A percentile compares a stretch with the other conserved stretches of the same genome.
Conservation (phyloP, 2,888 invertebrate genomes). For the Camptogramma bilineatum region DNA sequence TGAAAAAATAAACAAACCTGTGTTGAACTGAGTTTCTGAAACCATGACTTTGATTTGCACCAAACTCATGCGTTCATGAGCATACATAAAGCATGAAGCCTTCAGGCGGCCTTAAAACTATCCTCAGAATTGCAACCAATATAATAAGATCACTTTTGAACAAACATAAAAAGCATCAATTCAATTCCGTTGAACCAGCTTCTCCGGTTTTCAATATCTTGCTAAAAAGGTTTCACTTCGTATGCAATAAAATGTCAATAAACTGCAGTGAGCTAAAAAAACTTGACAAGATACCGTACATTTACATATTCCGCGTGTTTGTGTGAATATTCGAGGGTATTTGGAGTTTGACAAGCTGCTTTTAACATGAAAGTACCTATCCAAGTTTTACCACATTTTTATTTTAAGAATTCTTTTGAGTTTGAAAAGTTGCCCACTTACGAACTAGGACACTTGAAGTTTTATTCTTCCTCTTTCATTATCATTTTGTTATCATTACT, state of each 20-base stretch:
- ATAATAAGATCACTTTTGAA: background rate
- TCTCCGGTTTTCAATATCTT: slow-evolving; percentile 6
- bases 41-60: too few species aligned
- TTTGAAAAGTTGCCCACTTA: too few species aligned
- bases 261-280: slow-evolving; percentile 18
- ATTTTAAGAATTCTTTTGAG: background rate
- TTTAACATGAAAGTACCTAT: background rate
- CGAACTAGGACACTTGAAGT: too few species aligned
- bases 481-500: too few species aligned
- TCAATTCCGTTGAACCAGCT: slow-evolving; percentile 7
- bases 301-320: slow-evolving; percentile 14
- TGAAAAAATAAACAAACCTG: slow-evolving; percentile 2
- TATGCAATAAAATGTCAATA: slow-evolving; percentile 16
- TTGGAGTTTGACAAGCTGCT: background rate
- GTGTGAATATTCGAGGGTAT: slow-evolving; percentile 1
- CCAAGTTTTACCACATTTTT: background rate
- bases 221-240: slow-evolving; percentile 19
- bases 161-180: background rate
- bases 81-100: too few species aligned
- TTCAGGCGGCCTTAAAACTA: too few species aligned
- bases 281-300: slow-evolving; percentile 8
- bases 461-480: too few species aligned
- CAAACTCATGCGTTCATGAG: too few species aligned
- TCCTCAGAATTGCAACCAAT: too few species aligned
- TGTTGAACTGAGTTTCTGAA: too few species aligned